Conservation (phyloP, 1,140 invertebrate genomes). For the Bombus soroeensis region DNA sequence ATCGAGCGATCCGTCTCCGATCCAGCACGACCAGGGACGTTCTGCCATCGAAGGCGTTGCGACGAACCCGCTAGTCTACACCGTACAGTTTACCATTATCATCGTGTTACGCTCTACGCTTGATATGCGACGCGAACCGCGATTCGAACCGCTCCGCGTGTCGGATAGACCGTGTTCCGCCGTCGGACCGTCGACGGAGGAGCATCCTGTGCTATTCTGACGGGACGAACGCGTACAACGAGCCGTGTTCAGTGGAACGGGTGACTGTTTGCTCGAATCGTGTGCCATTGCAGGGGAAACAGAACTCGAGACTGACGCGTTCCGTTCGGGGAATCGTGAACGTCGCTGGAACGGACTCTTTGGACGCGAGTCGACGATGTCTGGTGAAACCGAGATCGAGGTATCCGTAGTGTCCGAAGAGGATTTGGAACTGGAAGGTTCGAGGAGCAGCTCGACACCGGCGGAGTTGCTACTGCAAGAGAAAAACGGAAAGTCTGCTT, state of each 20-base stretch:
- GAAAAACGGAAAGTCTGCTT: slow-evolving; percentile 72
- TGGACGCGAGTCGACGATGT: slow-evolving; percentile 69
- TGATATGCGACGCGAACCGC: slow-evolving; percentile 50
- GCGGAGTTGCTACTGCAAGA: slow-evolving; percentile 77
- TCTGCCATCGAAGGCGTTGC: slow-evolving; percentile 57
- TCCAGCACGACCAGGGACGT: slow-evolving; percentile 58
- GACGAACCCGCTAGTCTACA: not conserved
- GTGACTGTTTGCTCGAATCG: slow-evolving; percentile 12
- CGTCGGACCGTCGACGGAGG: slow-evolving; percentile 23
- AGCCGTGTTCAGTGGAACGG: slow-evolving; percentile 11
- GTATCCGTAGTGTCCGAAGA: slow-evolving; percentile 82
- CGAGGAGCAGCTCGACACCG: slow-evolving; percentile 76
- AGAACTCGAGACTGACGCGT: slow-evolving; percentile 2
- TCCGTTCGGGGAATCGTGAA: not conserved
- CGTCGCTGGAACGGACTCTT: slow-evolving; percentile 11
- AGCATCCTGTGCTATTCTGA: not conserved
- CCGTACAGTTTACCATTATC: not conserved
- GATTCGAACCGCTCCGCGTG: slow-evolving; percentile 34
- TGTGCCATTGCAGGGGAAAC: not conserved
- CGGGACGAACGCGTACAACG: not conserved
- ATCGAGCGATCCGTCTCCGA: slow-evolving; percentile 74
- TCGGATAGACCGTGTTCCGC: slow-evolving; percentile 36
- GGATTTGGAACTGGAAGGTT: slow-evolving; percentile 77
- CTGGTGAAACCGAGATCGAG: slow-evolving; percentile 81
- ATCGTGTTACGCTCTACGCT: not conserved